Base-by-base conservation (phyloP, 2,797 vertebrate species). In the Parotocinclus haroldoi region DNA sequence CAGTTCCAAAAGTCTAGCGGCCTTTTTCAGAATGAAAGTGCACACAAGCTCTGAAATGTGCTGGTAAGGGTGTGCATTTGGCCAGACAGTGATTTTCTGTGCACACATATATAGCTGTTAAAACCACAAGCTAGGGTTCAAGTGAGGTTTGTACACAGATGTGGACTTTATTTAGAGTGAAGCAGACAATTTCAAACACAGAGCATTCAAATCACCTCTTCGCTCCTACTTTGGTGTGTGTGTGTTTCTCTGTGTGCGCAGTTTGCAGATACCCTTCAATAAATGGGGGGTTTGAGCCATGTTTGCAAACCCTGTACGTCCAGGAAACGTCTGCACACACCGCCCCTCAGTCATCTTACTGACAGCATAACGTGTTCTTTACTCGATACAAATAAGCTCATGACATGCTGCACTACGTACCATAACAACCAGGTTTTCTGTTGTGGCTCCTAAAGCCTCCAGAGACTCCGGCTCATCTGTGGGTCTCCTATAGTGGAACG, bases 401-500 rank as follows among this genome's bases (percentile, higher is more conserved):
- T 14, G 10, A 16, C 27, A 52, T 17, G 13, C 16, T 19, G 72
- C 45, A 51, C 39, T 46, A 65, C 64, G 90, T 96, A 98, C 96
- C 96, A 98, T 98, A 81, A 98, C 91, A 74, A 97, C 80, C 70
- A 99, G 92, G 83, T 90, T 96, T 90, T 98, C 95, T 0, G 91
- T 89, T 68, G 93, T 99, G 54, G 95, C 93, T 53, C 96, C 96
- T 69, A 97, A 84, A 9, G 95, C 95, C 89, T 97, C 94, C 65
- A 99, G 79, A 51, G 94, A 96, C 82, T 99, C 96, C 1, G 94
- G 94, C 57, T 97, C 94, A 68, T 98, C 94, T 0, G 94, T 78
- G 40, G 95, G 94, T 63, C 96, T 94, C 89, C 91, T 95, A 85
- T 99, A 99, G 86, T 96, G 91, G 85, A 99, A 98, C 58, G 95